phyloP scores from a whole-genome alignment of 2,797 vertebrate genomes.

The Lepilemur ruficaudatus region DNA sequence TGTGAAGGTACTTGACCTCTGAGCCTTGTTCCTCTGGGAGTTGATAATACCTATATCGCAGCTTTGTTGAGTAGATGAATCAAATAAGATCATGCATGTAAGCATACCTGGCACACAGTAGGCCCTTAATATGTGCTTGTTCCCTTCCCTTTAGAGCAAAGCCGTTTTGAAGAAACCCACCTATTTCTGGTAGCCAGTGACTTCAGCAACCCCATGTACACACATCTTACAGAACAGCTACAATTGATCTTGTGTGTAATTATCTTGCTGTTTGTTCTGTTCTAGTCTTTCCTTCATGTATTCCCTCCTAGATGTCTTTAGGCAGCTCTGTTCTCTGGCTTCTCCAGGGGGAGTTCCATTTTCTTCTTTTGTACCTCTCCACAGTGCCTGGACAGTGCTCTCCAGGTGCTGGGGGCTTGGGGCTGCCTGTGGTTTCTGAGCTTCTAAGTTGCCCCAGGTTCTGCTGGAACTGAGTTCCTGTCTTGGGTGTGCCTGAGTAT shows the following conservation, averaged over 20 bases:
- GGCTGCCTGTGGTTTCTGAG: background rate
- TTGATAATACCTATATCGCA: background rate
- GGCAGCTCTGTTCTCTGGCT: background rate
- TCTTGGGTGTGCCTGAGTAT: slow-evolving; percentile 33
- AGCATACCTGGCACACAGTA: background rate
- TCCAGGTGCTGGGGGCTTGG: background rate
- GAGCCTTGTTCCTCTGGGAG: background rate
- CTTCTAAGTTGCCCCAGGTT: background rate
- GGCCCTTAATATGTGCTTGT: background rate
- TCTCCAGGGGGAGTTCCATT: background rate
- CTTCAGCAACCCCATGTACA: background rate
- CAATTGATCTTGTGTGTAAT: background rate
- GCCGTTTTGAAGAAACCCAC: background rate
- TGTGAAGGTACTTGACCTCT: background rate
- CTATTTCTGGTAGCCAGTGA: background rate
- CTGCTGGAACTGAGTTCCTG: background rate
- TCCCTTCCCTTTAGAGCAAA: background rate
- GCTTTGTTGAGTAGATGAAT: background rate
- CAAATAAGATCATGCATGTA: background rate
- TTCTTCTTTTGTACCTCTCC: background rate
- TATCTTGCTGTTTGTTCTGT: background rate
- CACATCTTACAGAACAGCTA: background rate
- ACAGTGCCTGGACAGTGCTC: background rate
- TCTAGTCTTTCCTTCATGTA: background rate
- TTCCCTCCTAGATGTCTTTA: background rate